Base-by-base conservation (phyloP, 2,797 vertebrate species). In the Micrastur ruficollis region DNA sequence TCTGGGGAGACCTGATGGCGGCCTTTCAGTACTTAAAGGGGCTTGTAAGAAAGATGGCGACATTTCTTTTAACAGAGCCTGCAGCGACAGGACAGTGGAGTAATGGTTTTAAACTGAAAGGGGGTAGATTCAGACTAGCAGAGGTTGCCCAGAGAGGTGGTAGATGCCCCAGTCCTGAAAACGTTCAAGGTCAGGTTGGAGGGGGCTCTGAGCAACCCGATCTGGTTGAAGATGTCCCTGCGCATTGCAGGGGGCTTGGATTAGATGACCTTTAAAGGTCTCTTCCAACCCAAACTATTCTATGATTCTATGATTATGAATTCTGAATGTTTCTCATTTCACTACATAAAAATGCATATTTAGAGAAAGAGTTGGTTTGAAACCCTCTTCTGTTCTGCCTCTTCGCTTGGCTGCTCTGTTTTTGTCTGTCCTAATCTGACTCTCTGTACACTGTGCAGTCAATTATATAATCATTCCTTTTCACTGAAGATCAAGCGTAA, bases 1-100 rank as follows among this genome's bases (percentile, higher is more conserved):
- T 90, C 36, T 0, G 0, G 15, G 26, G 20, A 62, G 15, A 29
- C 10, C 10, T 67, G 36, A 38, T 27, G 31, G 29, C 3, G 3
- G n/a, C 16, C 36, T 75, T 56, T 31, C 36, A 47, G 14, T 31
- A 6, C 50, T 36, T 31, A 20, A 70, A 62, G 9, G 53, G 4
- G 9, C n/a, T 55, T 66, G 6, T 8, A 16, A 52, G 63, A 52
- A 80, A n/a, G 42, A 23, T 13, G 12, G 5, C 17, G 11, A 36
- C 8, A 62, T 6, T 22, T 44, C 17, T 84, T 71, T 76, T 34
- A 19, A 16, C 21, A 81, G 42, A 12, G 13, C n/a, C 22, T 62
- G 52, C n/a, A 26, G 44, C 4, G 11, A 26, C 3, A 59, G 59
- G 38, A 20, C 19, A 53, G 42, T 4, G 5, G 27, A 16, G 6